A percentile compares a stretch with the other conserved stretches of the same genome.
phyloP scores from a whole-genome alignment of 2,113 vertebrate species.

The Sebastes fasciatus region DNA sequence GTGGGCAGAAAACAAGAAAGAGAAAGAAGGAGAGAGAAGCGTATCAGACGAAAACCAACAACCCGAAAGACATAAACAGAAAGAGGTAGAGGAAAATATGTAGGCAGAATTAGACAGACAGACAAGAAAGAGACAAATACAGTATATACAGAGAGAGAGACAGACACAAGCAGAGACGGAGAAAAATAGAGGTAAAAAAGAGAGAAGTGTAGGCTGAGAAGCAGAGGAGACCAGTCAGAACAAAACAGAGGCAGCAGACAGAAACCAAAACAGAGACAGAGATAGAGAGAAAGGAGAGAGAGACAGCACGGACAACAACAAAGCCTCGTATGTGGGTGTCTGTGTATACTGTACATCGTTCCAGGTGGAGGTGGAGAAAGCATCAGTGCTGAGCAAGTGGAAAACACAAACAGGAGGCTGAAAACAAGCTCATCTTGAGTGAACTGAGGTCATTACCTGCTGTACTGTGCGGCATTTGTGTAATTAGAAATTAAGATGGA shows the following conservation, averaged over 20 bases:
- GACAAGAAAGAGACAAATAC: not conserved
- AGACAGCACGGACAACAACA: not conserved
- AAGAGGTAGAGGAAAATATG: not conserved
- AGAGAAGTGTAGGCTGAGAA: not conserved
- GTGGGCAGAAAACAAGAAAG: not conserved
- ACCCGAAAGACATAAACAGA: not conserved
- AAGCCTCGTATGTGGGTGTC: not conserved
- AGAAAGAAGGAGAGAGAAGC: not conserved
- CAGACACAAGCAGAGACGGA: not conserved
- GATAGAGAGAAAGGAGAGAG: not conserved
- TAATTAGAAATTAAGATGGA: not conserved
- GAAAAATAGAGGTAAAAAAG: not conserved
- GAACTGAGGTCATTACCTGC: not conserved
- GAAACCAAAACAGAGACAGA: not conserved
- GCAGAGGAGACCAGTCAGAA: constrained; percentile 19
- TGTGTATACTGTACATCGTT: not conserved
- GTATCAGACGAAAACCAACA: not conserved
- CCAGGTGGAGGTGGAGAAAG: constrained; percentile 39
- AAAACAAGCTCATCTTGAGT: constrained; percentile 14
- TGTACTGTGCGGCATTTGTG: not conserved
- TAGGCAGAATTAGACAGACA: not conserved
- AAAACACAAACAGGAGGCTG: constrained; percentile 39
- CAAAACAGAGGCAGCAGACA: constrained; percentile 13
- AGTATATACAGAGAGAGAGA: not conserved
- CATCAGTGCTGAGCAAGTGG: constrained; percentile 40